These are phyloP conservation scores for Saccopteryx bilineata DNA, from an alignment of 2,113 vertebrate genomes.

Conservation along the genomic window DNA sequence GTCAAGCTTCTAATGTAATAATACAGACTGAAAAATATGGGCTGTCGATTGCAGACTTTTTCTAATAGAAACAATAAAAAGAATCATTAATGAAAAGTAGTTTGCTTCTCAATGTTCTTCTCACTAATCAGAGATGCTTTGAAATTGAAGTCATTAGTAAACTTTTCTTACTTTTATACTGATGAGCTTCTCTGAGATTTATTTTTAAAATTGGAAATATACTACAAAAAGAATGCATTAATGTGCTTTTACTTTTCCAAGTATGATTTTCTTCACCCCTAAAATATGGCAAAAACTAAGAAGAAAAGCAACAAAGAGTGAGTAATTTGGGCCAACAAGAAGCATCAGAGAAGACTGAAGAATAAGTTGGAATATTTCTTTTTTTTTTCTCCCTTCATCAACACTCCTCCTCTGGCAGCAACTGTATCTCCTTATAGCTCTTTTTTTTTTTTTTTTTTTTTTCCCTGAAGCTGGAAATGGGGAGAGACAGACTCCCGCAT, in stretches of 20 bases:
- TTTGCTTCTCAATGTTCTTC: slow-evolving; percentile 75
- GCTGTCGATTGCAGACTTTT: slow-evolving; percentile 86
- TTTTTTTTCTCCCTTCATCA: background rate
- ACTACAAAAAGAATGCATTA: slow-evolving; percentile 65
- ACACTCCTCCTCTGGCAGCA: background rate
- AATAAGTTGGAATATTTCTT: background rate
- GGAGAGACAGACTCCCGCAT: no score
- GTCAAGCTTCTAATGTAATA: slow-evolving; percentile 86
- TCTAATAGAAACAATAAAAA: slow-evolving; percentile 86
- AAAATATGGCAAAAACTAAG: background rate
- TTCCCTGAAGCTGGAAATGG: no score
- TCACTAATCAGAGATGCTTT: slow-evolving; percentile 87
- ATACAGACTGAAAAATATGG: slow-evolving; percentile 84
- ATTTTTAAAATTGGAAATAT: slow-evolving; percentile 79
- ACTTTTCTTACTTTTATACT: slow-evolving; percentile 80
- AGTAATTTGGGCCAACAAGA: background rate
- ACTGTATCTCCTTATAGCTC: background rate
- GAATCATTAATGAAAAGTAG: slow-evolving; percentile 86
- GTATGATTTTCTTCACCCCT: slow-evolving; percentile 15
- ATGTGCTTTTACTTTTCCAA: slow-evolving; percentile 27
- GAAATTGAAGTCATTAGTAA: slow-evolving; percentile 88
- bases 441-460: background rate
- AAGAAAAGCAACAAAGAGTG: background rate
- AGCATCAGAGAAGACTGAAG: background rate
- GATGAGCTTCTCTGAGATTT: slow-evolving; percentile 76